Evolutionary conservation across 1,140 invertebrate genomes (phyloP), one percentile per base, ranked within the genome.

Genomic region (Trypoxylus dichotomus): DNA sequence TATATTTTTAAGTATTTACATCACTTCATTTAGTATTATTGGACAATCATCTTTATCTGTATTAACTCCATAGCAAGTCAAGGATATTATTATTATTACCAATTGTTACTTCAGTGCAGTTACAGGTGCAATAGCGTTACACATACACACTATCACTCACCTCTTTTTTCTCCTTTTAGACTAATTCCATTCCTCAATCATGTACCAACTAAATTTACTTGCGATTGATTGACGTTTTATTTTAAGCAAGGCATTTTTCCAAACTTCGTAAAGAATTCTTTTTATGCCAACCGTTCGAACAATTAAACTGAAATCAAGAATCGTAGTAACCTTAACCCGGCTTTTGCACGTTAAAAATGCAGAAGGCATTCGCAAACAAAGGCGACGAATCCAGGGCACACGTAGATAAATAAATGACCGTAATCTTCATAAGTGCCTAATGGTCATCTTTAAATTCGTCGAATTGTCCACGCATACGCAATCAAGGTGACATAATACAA

Each of bases 391-490:
- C 15, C 47, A 19, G 11, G 15, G 0, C 15, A 54, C 19, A 54
- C 15, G 27, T 24, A 68, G 15, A 68, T 68, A 68, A 68, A 68
- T 68, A 68, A 68, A 68, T 68, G 60, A 29, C 60, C 60, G 60
- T 24, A 68, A 68, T 68, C 60, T 68, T 68, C 60, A 7, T 68
- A 68, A 68, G 60, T 68, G 24, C 19, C 19, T 54, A 54, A 54
- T 54, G 47, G 60, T 68, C 60, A 68, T 68, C 27, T 68, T 68
- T 68, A 27, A 68, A 68, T 68, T 68, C 60, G 27, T 29, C 21
- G 60, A 68, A 68, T 68, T 68, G 60, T 68, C 21, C 60, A 68
- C 32, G 24, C 27, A 29, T 1, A 27, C 60, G 24, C 60, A 68
- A 68, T 68, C 19, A 63, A 68, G 60, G 60, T 68, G 60, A 68